Base-by-base conservation (phyloP, 2,888 invertebrate species). In the Drosophila paranaensis region DNA sequence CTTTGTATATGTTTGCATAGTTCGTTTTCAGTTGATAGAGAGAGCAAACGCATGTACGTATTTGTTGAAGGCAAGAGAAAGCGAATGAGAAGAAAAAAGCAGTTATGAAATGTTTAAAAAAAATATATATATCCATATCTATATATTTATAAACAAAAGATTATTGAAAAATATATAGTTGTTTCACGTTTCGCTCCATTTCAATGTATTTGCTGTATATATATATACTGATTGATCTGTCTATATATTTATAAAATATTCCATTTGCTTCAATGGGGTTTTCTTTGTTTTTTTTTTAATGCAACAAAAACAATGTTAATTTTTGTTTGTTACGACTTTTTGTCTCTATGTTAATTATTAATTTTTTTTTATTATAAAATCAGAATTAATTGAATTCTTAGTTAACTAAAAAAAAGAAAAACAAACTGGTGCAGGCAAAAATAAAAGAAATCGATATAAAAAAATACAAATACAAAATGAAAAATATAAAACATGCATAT, bases 401-500 rank as follows among this genome's bases (percentile, higher is more conserved):
- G 70, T 73, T 71, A 79, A 35, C 50, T 65, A 60, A 46, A 42
- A 46, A 60, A 27, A 20, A 54, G 33, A 25, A 35, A 53, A 71
- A 77, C 27, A 46, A 87, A 84, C 89, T 84, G 84, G 84, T 84
- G 84, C 84, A 84, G 84, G 84, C 84, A 89, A 84, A 79, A 71
- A 71, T 66, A 63, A 62, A 62, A 55, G 40, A 60, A 65, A 71
- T 48, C 25, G 20, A 48, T 58, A 56, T 48, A 33, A 62, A 66
- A 33, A 33, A 39, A 58, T 50, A 46, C 37, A 55, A 48, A 40
- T 20, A 45, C 16, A 60, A 69, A 57, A 42, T 57, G 61, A 67
- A 70, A 57, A 70, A 57, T 70, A 55, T 71, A 56, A 35, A 57
- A 25, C 14, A 20, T 20, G 35, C 16, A 66, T 45, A 54, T 60